Evolutionary conservation across 2,888 invertebrate species (phyloP), one percentile per base, ranked within the genome.

Genomic region (Nomada ferruginata): DNA sequence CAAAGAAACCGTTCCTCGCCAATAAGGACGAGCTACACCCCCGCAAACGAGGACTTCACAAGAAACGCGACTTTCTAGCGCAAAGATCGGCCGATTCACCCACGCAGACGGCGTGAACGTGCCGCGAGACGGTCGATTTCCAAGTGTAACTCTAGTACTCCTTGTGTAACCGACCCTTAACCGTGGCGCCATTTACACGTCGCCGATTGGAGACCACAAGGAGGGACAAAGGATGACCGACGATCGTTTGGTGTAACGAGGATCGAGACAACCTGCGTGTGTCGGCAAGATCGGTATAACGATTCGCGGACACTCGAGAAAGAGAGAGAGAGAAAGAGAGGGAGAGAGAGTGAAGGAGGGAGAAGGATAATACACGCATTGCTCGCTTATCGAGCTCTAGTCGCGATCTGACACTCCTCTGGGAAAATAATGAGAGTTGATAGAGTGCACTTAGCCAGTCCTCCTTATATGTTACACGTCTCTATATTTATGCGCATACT

Each of bases 191-290:
- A 60, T 84, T 77, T 76, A 66, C 69, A 57, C 76, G 71, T 72
- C 66, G 55, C 74, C 75, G 69, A 76, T 76, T 65, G 69, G 76
- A 23, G 71, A 55, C 69, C 42, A 11, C 52, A 50, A 42, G 64
- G 20, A 13, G 52, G 52, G 55, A 66, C 47, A 26, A 53, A 77
- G 76, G 57, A 61, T 53, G 11, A 11, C 52, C 26, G 42, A 52
- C 26, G 59, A 26, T 29, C 15, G 50, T 20, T 26, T 36, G n/a
- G 64, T 15, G 53, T 64, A 68, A 66, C 70, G 79, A 77, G 72
- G 79, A 82, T 71, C 78, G 80, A 76, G 85, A 85, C 85, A 88
- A 88, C 86, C 88, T 88, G 88, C 87, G 82, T 85, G 80, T 76
- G 87, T 77, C 86, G 81, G 85, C 84, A 26, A 84, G 86, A 88